These are phyloP conservation scores for Graphium colonna DNA, from an alignment of 2,888 invertebrate genomes.

Conservation along the genomic window DNA sequence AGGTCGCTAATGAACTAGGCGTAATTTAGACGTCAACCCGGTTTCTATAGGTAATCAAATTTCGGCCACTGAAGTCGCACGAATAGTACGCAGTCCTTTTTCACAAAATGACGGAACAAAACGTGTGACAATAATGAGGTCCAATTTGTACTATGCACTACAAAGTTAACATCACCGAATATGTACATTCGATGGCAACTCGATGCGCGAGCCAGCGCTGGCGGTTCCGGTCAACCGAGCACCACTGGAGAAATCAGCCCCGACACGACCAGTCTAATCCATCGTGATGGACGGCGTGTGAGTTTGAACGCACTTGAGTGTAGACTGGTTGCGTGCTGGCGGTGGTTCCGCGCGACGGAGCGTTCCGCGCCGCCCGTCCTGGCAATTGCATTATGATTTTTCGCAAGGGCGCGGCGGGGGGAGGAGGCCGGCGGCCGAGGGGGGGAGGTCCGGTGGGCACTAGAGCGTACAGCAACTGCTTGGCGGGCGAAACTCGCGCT, in stretches of 20 bases:
- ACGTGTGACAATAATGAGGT: slow-evolving; percentile 20
- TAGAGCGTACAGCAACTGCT: slow-evolving; percentile 73
- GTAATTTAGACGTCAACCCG: slow-evolving; percentile 39
- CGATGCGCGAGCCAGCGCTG: slow-evolving; percentile 43
- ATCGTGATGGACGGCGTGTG: slow-evolving; percentile 77
- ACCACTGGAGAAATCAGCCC: slow-evolving; percentile 69
- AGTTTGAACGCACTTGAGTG: slow-evolving; percentile 76
- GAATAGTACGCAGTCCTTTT: slow-evolving; percentile 20
- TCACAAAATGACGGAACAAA: slow-evolving; percentile 17
- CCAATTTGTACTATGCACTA: slow-evolving; percentile 26
- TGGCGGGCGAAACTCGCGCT: slow-evolving; percentile 60
- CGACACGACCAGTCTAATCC: slow-evolving; percentile 71
- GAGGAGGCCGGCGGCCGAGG: slow-evolving; percentile 52
- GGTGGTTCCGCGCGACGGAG: slow-evolving; percentile 49
- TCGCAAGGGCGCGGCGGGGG: slow-evolving; percentile 65
- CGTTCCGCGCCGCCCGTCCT: slow-evolving; percentile 77
- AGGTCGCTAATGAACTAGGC: slow-evolving; percentile 52
- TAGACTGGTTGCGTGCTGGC: slow-evolving; percentile 74
- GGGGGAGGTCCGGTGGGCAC: slow-evolving; percentile 55
- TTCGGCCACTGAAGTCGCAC: slow-evolving; percentile 35
- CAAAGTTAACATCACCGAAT: slow-evolving; percentile 71
- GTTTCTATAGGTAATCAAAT: slow-evolving; percentile 35
- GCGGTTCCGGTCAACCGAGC: slow-evolving; percentile 55
- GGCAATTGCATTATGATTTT: slow-evolving; percentile 79
- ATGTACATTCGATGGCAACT: slow-evolving; percentile 68